phyloP scores from a whole-genome alignment of 2,113 vertebrate genomes.

The Blennius ocellaris region DNA sequence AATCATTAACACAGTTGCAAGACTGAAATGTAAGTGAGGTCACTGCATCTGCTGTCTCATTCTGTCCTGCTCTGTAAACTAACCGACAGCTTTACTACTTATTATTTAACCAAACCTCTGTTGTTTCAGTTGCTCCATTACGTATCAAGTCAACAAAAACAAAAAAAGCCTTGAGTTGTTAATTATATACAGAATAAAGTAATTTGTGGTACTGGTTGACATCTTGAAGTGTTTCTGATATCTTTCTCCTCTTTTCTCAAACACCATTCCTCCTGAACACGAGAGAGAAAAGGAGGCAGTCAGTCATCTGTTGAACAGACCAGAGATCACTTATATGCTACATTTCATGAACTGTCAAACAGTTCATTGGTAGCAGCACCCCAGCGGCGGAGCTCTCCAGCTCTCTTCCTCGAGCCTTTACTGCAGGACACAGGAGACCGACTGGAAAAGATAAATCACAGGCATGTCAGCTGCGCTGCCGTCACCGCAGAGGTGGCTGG shows the following conservation, averaged over 20 bases:
- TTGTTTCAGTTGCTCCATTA: no score
- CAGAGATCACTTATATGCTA: conserved; percentile 25
- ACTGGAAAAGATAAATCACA: conserved; percentile 48
- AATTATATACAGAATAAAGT: no score
- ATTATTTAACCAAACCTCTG: no score
- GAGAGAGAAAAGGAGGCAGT: background rate
- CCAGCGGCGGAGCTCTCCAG: conserved; percentile 5
- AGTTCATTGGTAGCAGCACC: conserved; percentile 12
- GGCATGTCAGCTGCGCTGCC: conserved; percentile 42
- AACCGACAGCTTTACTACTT: no score
- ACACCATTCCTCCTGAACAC: background rate
- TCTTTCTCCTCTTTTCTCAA: background rate
- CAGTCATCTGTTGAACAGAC: conserved; percentile 40
- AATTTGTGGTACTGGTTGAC: no score
- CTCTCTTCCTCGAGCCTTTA: conserved; percentile 16
- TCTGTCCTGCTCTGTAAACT: no score
- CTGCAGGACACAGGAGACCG: conserved; percentile 49
- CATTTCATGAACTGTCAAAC: conserved; percentile 60
- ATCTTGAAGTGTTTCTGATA: no score
- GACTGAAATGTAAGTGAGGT: no score
- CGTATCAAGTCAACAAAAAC: no score
- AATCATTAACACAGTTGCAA: no score
- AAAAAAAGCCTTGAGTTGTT: no score
- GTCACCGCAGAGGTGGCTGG: conserved; percentile 4
- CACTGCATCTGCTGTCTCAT: no score